Evolutionary conservation across 2,797 vertebrate species (phyloP).

Genomic region (Danio tinwini): DNA sequence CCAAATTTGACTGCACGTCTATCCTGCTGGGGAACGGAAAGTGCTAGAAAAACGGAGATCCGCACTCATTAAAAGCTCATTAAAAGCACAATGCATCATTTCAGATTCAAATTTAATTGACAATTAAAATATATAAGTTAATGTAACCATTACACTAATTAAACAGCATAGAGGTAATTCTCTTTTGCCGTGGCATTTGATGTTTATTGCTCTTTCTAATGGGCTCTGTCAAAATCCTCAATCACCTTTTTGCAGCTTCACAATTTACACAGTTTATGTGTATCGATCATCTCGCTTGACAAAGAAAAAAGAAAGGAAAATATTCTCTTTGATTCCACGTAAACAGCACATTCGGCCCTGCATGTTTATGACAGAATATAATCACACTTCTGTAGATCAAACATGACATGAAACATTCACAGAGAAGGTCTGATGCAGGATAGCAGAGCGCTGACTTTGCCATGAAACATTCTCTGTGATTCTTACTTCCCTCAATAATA

Average conservation of each 20-base stretch:
- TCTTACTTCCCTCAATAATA: slow-evolving; percentile 50
- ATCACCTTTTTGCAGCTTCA: slow-evolving; percentile 21
- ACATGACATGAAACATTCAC: slow-evolving; percentile 40
- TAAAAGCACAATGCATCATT: slow-evolving; percentile 76
- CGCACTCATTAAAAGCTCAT: slow-evolving; percentile 77
- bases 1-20: slow-evolving; percentile 55
- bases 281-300: slow-evolving; percentile 23
- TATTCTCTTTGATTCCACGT: neutral
- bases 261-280: neutral
- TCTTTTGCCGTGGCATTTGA: slow-evolving; percentile 66
- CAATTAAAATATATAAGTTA: slow-evolving; percentile 78
- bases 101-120: slow-evolving; percentile 74
- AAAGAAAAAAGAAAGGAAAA: neutral
- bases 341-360: slow-evolving; percentile 18
- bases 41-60: slow-evolving; percentile 72
- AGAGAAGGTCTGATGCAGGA: neutral
- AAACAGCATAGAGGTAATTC: slow-evolving; percentile 70
- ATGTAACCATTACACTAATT: slow-evolving; percentile 77
- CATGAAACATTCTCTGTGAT: slow-evolving; percentile 48
- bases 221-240: slow-evolving; percentile 54
- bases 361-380: slow-evolving; percentile 22
- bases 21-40: slow-evolving; percentile 66
- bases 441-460: slow-evolving; percentile 12
- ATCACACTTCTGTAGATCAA: slow-evolving; percentile 16
- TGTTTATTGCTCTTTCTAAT: slow-evolving; percentile 72